A percentile compares a stretch with the other conserved stretches of the same genome.
Conservation (phyloP, 1,140 invertebrate species). For the Drosophila albomicans region DNA sequence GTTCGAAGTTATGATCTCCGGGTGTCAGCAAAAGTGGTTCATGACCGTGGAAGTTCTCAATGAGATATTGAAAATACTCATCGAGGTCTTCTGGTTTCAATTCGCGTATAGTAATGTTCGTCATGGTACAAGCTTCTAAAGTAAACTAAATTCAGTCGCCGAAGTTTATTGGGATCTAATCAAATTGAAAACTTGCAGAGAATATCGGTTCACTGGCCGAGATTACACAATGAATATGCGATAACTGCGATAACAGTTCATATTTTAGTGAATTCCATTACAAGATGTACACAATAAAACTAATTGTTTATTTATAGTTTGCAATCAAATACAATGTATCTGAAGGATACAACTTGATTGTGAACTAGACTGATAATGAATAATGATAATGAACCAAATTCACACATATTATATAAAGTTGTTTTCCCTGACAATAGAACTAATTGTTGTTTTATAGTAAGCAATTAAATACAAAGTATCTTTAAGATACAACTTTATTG, state of each 20-base stretch:
- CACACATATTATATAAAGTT: too few relatives aligned
- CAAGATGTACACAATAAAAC: too few relatives aligned
- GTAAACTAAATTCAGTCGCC: background rate
- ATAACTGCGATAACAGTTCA: background rate
- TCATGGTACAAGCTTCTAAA: slow-evolving; percentile 11
- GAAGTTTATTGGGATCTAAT: background rate
- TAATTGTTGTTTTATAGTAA: too few relatives aligned
- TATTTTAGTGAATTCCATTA: too few relatives aligned
- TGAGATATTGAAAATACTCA: slow-evolving; percentile 48
- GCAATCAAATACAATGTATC: too few relatives aligned
- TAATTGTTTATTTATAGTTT: too few relatives aligned
- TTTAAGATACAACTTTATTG: too few relatives aligned
- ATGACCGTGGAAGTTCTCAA: slow-evolving; percentile 52
- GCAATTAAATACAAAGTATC: too few relatives aligned
- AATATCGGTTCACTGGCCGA: background rate
- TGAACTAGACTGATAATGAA: too few relatives aligned
- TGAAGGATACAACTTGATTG: too few relatives aligned
- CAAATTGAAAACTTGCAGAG: background rate
- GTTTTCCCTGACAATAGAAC: too few relatives aligned
- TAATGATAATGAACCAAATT: too few relatives aligned
- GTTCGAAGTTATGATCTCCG: slow-evolving; percentile 19
- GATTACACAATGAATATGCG: background rate
- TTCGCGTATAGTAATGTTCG: slow-evolving; percentile 29
- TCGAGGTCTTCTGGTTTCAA: slow-evolving; percentile 22
- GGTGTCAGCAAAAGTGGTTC: slow-evolving; percentile 63